Evolutionary conservation across 2,888 invertebrate genomes (phyloP), one percentile per base, ranked within the genome.

Genomic region (Erebia epiphron): DNA sequence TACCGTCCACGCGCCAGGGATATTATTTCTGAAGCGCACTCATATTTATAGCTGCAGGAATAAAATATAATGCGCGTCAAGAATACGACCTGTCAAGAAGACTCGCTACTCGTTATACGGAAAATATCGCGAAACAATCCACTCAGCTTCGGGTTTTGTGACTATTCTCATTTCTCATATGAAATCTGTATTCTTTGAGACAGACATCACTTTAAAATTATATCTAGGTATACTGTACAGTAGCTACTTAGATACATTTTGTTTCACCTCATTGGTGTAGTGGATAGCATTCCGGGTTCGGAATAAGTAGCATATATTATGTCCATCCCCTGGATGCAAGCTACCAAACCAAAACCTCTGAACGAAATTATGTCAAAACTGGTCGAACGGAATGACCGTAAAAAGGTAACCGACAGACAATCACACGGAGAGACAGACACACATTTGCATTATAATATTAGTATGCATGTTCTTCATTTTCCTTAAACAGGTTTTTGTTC

Each of bases 11-110:
- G 35, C n/a, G 10, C 41, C 35, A 21, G 35, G 8, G 26, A n/a
- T 35, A 41, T 26, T 58, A 35, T 60, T 41, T 11, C n/a, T 14
- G n/a, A 1, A 60, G 58, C 58, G 58, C 58, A 41, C 58, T 60
- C 58, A 41, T 60, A 60, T 60, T 60, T 41, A 60, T 41, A 41
- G 58, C 58, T n/a, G 58, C 13, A 13, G 11, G n/a, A 41, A 60
- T 60, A 60, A 14, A 60, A 60, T 41, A 16, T 41, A 60, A 60
- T n/a, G n/a, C 35, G n/a, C 35, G 58, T n/a, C 14, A 60, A 60
- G 58, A 14, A 16, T 7, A 41, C 14, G n/a, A 60, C 13, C n/a
- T 41, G 41, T 14, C 35, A 35, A 16, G 16, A 60, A 16, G 41
- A 41, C 35, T 60, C n/a, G 58, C 4, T 16, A 60, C 58, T 60